Percentiles rank a stretch among this genome's conserved stretches.
phyloP scores from a whole-genome alignment of 2,113 vertebrate species.

The Calyptommatus sinebrachiatus region DNA sequence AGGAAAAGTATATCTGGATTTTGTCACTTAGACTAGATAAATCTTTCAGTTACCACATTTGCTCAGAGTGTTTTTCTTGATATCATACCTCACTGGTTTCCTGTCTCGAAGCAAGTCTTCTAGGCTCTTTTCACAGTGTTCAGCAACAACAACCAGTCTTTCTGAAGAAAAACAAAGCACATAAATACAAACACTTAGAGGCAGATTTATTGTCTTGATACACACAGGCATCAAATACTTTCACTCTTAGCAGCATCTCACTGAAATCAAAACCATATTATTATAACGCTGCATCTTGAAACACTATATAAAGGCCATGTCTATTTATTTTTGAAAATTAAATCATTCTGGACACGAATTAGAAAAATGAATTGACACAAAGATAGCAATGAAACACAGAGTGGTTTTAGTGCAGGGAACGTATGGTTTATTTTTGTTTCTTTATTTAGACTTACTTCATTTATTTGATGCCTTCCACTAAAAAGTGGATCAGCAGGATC shows the following conservation, averaged over 20 bases:
- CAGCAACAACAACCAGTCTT: slow-evolving; percentile 92
- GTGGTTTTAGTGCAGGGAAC: not conserved
- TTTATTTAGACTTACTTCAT: not conserved
- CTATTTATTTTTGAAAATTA: not conserved
- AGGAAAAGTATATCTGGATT: slow-evolving; percentile 31
- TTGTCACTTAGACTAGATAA: slow-evolving; percentile 31
- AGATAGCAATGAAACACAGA: not conserved
- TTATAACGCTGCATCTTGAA: slow-evolving; percentile 6
- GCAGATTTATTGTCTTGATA: slow-evolving; percentile 16
- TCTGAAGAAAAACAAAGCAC: slow-evolving; percentile 67
- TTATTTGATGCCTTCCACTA: too few species aligned
- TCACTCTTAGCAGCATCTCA: not conserved
- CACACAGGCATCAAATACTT: slow-evolving; percentile 20
- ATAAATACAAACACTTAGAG: slow-evolving; percentile 4
- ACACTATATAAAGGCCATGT: slow-evolving; percentile 8
- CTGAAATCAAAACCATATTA: slow-evolving; percentile 25
- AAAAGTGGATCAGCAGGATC: too few species aligned
- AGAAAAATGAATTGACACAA: slow-evolving; percentile 4
- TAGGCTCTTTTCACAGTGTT: slow-evolving; percentile 87
- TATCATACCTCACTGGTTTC: slow-evolving; percentile 80
- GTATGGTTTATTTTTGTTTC: not conserved
- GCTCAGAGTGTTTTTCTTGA: slow-evolving; percentile 12
- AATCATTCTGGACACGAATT: not conserved
- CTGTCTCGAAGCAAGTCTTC: slow-evolving; percentile 84
- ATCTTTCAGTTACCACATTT: slow-evolving; percentile 16